A percentile compares a stretch with the other conserved stretches of the same genome.
phyloP scores from a whole-genome alignment of 2,113 vertebrate genomes.

The Aepyceros melampus region DNA sequence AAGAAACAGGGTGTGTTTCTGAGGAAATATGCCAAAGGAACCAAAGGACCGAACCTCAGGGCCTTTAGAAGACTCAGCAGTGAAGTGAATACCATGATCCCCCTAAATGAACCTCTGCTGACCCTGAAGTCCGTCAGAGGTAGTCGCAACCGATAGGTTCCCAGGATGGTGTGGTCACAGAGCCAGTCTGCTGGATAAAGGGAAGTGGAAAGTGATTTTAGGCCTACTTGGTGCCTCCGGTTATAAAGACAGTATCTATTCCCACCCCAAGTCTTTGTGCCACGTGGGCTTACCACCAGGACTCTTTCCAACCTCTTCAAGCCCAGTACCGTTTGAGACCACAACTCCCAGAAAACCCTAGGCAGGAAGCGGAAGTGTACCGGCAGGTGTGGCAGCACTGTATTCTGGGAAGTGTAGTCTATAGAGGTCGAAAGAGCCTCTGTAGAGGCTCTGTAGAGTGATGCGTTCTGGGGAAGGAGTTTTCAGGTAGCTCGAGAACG shows the following conservation, averaged over 20 bases:
- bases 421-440: too few relatives aligned
- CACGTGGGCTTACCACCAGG: rapidly evolving
- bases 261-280: neutral
- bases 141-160: neutral
- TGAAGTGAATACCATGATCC: neutral
- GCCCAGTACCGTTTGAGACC: rapidly evolving
- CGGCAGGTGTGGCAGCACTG: rapidly evolving
- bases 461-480: neutral
- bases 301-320: neutral
- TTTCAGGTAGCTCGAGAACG: neutral
- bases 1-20: neutral
- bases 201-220: neutral
- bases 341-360: neutral
- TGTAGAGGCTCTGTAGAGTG: neutral
- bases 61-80: neutral
- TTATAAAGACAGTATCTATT: neutral
- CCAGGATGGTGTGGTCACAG: too few relatives aligned
- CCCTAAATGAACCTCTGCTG: neutral
- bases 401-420: slow-evolving; percentile 48
- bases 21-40: neutral
- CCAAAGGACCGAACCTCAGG: neutral
- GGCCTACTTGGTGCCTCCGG: neutral
- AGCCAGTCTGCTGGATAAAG: neutral
- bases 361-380: neutral
- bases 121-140: neutral